Base-by-base conservation (phyloP, 1,140 invertebrate species). In the honey bee (Apis mellifera) region DNA sequence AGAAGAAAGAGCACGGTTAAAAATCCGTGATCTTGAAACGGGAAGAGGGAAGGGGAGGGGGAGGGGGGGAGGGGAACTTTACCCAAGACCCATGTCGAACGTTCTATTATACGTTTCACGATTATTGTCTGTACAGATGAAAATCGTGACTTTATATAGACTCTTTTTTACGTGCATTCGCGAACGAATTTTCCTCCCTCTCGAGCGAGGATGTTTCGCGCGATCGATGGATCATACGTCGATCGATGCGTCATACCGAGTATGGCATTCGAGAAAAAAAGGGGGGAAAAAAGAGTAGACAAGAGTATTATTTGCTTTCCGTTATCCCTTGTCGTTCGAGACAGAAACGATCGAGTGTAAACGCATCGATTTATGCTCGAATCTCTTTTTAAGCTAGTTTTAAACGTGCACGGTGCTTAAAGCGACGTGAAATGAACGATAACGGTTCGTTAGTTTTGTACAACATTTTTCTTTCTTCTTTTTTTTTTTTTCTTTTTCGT, bases 21-120 rank as follows among this genome's bases (percentile, higher is more conserved):
- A n/a, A 81, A 60, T 81, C 82, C 71, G 83, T 57, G 82, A 90
- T 90, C 80, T 87, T 86, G 74, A 79, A 88, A 89, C 55, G 64
- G 55, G 62, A n/a, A n/a, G n/a, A n/a, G n/a, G n/a, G n/a, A n/a
- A n/a, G n/a, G n/a, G n/a, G n/a, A n/a, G n/a, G n/a, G n/a, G n/a
- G n/a, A n/a, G n/a, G n/a, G n/a, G n/a, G n/a, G n/a, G n/a, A n/a
- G 13, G 66, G n/a, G 52, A 78, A 84, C 70, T 69, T 76, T 55
- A 68, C 74, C 23, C 9, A 65, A 15, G 54, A 12, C 26, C 60
- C 50, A 21, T 26, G 50, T 54, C 9, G 76, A 50, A 60, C 55
- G 48, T 55, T 65, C 19, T 42, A 42, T 54, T 82, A 64, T 21
- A 57, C 54, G 48, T 52, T 52, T 52, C 57, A 52, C n/a, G n/a